Base-by-base conservation (phyloP, 2,888 invertebrate genomes). In the Hymenopus coronatus region DNA sequence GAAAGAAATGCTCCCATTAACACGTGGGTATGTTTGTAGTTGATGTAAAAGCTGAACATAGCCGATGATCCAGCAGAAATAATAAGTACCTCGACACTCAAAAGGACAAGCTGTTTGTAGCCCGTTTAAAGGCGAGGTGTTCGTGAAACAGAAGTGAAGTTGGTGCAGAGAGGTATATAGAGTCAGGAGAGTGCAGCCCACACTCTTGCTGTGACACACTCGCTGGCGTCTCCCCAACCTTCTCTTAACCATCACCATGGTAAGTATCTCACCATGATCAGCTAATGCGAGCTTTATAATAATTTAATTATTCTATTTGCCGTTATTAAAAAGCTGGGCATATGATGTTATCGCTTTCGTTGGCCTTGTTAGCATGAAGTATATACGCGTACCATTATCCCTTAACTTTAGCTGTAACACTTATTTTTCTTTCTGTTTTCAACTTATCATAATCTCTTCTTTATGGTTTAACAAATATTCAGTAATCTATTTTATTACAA, bases 1-100 rank as follows among this genome's bases (percentile, higher is more conserved):
- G 15, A 15, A 54, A 15, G 54, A 3, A 54, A 54, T 25, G 54
- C 20, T 20, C 54, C 6, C 54, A 20, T 20, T 20, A 70, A 70
- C 20, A 70, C 25, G 54, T 20, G 54, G 20, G 54, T 70, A 20
- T 70, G 54, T 70, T 20, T 70, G 54, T 70, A 70, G 54, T 70
- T 70, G 54, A 70, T 70, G 54, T 20, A 70, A 70, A 70, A 4
- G 54, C 54, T 70, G 20, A 40, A 27, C 85, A 46, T 85, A 85
- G 85, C 40, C 33, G 84, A 84, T 84, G 84, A 84, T 85, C 85
- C 85, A 85, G 85, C 85, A 40, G 27, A 85, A 85, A 85, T 85
- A 85, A 85, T 85, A 85, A 85, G 54, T 85, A 28, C 27, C 27
- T 25, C 27, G 46, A n/a, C 27, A 85, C 85, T 12, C 33, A 85